Evolutionary conservation across 2,888 invertebrate species (phyloP), one percentile per base, ranked within the genome.

Genomic region (Embidobia sp.): DNA sequence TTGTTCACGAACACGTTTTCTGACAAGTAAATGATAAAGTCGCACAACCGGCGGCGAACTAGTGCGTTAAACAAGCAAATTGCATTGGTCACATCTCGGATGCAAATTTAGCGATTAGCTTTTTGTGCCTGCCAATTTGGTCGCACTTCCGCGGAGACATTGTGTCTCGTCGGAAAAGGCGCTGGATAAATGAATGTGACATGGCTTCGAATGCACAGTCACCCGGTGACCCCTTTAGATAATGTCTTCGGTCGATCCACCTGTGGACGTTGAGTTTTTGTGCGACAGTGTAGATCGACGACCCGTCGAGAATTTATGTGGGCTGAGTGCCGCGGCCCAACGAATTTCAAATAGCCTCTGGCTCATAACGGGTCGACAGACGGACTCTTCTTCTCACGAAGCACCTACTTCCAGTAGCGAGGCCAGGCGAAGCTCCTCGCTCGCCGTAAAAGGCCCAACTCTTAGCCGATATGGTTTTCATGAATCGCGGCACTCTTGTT

Each of bases 351-450:
- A 86, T 82, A 82, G 87, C 87, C 87, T 81, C 81, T 75, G 86
- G 87, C 86, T 80, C 75, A 85, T 88, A 88, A 88, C 88, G 88
- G 88, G 83, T 79, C 86, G 86, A 79, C 87, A 85, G 82, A 87
- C 87, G 86, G 84, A 87, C 86, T 87, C 77, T 77, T 73, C 78
- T 73, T 77, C 80, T 70, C 64, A 77, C 74, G 78, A 77, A 59
- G 72, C 69, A 27, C 77, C 79, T 79, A 77, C 77, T 79, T 79
- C 55, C 55, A 73, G 66, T 53, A 69, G 64, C 73, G 61, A 66
- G 70, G 33, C 61, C 59, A 29, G 46, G 22, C 75, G 42, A 53
- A 22, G 7, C 26, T 33, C 40, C 8, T 46, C 33, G 40, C 8
- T 42, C 10, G 53, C 44, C 53, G 37, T 42, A 57, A 76, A 76